phyloP scores from a whole-genome alignment of 30 jellyfish, hydroid and myxozoan species.

The Mastigias papua region DNA sequence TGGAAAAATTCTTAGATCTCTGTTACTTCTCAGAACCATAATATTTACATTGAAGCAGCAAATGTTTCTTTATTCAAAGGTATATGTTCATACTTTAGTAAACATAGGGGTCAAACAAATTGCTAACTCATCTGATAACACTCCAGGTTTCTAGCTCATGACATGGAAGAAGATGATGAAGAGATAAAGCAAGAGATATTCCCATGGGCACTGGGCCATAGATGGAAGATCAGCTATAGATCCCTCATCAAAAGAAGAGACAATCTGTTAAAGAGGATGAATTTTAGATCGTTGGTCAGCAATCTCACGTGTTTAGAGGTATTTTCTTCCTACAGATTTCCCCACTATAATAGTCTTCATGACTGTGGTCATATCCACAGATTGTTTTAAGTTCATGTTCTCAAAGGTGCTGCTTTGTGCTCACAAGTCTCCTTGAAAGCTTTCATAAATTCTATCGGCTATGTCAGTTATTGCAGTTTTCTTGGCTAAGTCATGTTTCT shows the following conservation, averaged over 20 bases:
- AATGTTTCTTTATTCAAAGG: too few species aligned
- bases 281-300: slow-evolving; percentile 90
- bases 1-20: too few species aligned
- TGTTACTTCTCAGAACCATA: too few species aligned
- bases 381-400: not conserved
- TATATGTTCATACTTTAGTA: too few species aligned
- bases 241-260: slow-evolving; percentile 71
- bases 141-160: slow-evolving; percentile 91
- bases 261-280: slow-evolving; percentile 69
- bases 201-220: slow-evolving; percentile 96
- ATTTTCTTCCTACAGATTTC: not conserved
- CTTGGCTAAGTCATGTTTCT: too few species aligned
- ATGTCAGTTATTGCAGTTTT: too few species aligned
- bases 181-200: slow-evolving; percentile 90
- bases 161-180: slow-evolving; percentile 98
- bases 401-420: too few species aligned
- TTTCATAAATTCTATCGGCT: too few species aligned
- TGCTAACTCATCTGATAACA: not conserved
- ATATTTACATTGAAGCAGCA: too few species aligned
- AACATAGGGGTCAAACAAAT: too few species aligned
- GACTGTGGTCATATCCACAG: not conserved
- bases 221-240: slow-evolving; percentile 65
- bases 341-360: not conserved
- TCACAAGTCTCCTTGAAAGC: too few species aligned
- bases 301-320: slow-evolving; percentile 93